A percentile compares a stretch with the other conserved stretches of the same genome.
phyloP scores from a whole-genome alignment of 2,888 invertebrate genomes.

The Eucera pruinosa region DNA sequence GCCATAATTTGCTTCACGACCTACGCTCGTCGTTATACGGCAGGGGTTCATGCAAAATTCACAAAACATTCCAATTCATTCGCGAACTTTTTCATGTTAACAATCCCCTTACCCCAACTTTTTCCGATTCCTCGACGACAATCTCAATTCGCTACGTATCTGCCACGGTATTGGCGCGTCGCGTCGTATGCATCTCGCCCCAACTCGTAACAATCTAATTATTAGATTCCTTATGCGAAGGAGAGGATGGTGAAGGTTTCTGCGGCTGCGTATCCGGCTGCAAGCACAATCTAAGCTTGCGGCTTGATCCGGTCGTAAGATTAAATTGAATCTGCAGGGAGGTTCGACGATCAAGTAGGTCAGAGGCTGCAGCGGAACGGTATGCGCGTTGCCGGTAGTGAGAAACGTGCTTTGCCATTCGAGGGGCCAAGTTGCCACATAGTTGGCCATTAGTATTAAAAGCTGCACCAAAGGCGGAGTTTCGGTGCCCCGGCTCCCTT shows the following conservation, averaged over 20 bases:
- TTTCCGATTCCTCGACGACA: no score
- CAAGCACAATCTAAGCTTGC: conserved; percentile 50
- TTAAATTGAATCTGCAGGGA: conserved; percentile 77
- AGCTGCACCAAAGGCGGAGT: conserved; percentile 59
- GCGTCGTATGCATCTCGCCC: conserved; percentile 41
- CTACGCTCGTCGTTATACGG: no score
- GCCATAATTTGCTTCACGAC: no score
- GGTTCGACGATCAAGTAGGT: conserved; percentile 68
- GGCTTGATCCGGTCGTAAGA: conserved; percentile 67
- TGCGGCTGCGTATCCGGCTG: conserved; percentile 22
- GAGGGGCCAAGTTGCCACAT: conserved; percentile 68
- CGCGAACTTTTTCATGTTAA: neutral
- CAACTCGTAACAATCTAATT: conserved; percentile 54
- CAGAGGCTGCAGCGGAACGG: conserved; percentile 44
- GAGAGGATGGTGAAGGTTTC: conserved; percentile 10
- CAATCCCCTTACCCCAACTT: no score
- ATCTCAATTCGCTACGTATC: neutral
- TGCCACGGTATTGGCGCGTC: neutral
- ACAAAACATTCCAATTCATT: neutral
- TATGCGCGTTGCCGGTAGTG: conserved; percentile 51
- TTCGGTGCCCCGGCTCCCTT: conserved; percentile 49
- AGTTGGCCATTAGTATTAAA: conserved; percentile 76
- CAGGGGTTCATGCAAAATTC: no score
- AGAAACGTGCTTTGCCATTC: conserved; percentile 64
- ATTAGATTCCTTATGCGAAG: conserved; percentile 53